Percentiles rank a stretch among this genome's conserved stretches.
Evolutionary conservation across 2,797 vertebrate genomes (phyloP).

Genomic region (Rallus crepitans): DNA sequence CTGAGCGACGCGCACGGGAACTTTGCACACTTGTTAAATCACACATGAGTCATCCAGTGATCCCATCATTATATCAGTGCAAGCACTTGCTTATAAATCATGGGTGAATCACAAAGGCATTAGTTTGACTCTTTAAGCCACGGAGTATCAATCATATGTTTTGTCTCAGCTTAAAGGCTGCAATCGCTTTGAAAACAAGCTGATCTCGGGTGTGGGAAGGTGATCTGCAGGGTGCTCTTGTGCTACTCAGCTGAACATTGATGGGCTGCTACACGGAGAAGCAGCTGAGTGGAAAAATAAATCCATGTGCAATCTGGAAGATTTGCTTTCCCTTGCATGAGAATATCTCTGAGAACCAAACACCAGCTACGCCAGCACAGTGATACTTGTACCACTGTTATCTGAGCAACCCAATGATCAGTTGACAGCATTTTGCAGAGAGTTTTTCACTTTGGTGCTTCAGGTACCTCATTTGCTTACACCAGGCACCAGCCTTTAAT

Average conservation of each 20-base stretch:
- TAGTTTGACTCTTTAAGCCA: not conserved
- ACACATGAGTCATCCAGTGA: not conserved
- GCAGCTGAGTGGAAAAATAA: not conserved
- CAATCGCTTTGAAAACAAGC: not conserved
- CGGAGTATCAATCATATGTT: conserved; percentile 1
- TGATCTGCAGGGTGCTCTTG: not conserved
- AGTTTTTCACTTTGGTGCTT: not conserved
- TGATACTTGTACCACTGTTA: not conserved
- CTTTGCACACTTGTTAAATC: not conserved
- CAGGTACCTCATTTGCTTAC: not conserved
- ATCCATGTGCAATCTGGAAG: not conserved
- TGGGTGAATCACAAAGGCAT: conserved; percentile 36
- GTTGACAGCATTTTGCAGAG: not conserved
- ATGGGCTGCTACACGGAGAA: not conserved
- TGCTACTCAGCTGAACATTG: not conserved
- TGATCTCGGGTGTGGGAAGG: not conserved
- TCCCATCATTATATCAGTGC: not conserved
- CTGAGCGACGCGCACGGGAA: not conserved
- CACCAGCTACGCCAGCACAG: not conserved
- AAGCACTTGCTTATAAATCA: conserved; percentile 2
- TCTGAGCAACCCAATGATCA: not conserved
- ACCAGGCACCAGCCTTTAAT: not conserved
- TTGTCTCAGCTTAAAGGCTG: conserved; percentile 6
- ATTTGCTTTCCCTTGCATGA: not conserved
- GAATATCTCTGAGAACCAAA: not conserved